Evolutionary conservation across 2,113 vertebrate species (phyloP), one percentile per base, ranked within the genome.

Genomic region (Sapajus apella): DNA sequence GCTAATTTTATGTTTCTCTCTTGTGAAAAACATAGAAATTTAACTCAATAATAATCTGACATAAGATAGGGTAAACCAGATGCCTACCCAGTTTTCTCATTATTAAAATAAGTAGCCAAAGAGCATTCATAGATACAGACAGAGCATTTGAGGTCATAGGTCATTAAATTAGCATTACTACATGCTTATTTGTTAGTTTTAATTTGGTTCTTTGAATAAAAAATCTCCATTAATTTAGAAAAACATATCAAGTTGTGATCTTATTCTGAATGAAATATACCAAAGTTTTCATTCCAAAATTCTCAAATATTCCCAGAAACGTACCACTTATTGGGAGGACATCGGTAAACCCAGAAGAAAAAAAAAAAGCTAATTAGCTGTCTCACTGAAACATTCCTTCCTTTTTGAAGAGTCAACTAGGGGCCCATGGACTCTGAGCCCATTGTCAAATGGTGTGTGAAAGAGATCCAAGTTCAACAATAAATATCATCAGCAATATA

Each of bases 401-500:
- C 70, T 47, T 95, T 95, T 89, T 92, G 68, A 47, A 97, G 64
- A 92, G 45, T 94, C 95, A 97, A 95, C 92, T 61, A 88, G 87
- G 87, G 94, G 95, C 56, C 85, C 77, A 77, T 94, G 92, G 84
- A 96, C 88, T 95, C 96, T 64, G 83, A 95, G 87, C 17, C 58
- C 64, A 95, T 89, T 86, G 61, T 97, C 95, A 97, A 96, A 98
- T 97, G 95, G 73, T 94, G 92, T 97, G 91, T 96, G 92, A 97
- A 98, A 97, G 95, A 95, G 95, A 96, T 93, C 43, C 94, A 96
- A 97, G 85, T 97, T 97, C 97, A 97, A 93, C 66, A 95, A 92
- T 95, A 98, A 97, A 97, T 95, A 97, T 91, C 90, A 88, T 94
- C 70, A 94, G 94, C 77, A 92, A 92, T 84, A 89, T 89, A 85